Base-by-base conservation (phyloP, 2,888 invertebrate genomes). In the Netelia virgata region DNA sequence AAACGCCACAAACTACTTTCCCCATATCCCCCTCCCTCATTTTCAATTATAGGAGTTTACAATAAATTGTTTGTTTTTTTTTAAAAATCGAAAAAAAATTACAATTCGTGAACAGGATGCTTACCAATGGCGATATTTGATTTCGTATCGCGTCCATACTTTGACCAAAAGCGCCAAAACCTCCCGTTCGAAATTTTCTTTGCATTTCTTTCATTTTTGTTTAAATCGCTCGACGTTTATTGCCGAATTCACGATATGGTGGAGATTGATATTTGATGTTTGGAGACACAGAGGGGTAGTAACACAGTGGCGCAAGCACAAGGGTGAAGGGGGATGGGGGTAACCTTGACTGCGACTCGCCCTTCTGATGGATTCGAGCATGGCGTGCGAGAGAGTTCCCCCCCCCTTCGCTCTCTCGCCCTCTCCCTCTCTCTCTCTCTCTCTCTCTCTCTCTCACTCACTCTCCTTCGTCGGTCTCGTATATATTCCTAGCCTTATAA, bases 361-460 rank as follows among this genome's bases (percentile, higher is more conserved):
- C 84, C 82, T 78, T 77, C 88, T 91, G 91, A 91, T 90, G 89
- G 90, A 91, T 91, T 90, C 84, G 89, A 87, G 87, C 86, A 90
- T 91, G 86, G 91, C 91, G 91, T 91, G 91, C 79, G 55, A 63
- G 69, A 68, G 74, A n/a, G 23, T 23, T 3, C 23, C 23, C 23
- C 23, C 1, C 23, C 3, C 23, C 3, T 3, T 23, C 23, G 1
- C 23, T 23, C 23, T 23, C 23, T 23, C 23, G 1, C 3, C 3
- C 23, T 3, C 23, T 23, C 23, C 23, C 23, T 23, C 23, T 23
- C 23, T 23, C 23, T 1, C 3, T 23, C 23, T 23, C 23, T 23
- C 23, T 23, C n/a, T 23, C 23, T 23, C 23, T 23, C 23, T 3
- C 23, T 23, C 23, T 23, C 23, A 3, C 23, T 23, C 23, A 3